Percentiles rank a stretch among this genome's conserved stretches.
Conservation (phyloP, 2,888 invertebrate genomes). For the Macaria notata region DNA sequence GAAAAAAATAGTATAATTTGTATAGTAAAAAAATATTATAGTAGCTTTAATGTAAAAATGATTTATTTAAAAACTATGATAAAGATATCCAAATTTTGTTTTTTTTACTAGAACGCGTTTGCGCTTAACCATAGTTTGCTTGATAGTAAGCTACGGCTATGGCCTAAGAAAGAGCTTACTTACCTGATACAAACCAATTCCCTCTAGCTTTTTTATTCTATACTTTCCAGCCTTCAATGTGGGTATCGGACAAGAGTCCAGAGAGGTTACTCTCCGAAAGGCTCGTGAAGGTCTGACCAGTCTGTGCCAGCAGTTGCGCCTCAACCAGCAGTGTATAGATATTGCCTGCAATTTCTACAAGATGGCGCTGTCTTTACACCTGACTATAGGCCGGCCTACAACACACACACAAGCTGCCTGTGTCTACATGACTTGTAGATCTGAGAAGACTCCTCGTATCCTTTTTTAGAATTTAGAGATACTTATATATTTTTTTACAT, state of each 20-base stretch:
- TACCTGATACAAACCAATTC: too few species aligned
- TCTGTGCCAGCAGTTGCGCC: constrained; percentile 92
- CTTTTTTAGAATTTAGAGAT: constrained; percentile 59
- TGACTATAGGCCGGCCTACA: constrained; percentile 95
- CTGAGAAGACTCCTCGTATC: constrained; percentile 97
- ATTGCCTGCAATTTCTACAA: constrained; percentile 97
- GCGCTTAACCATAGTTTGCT: too few species aligned
- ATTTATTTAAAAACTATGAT: too few species aligned
- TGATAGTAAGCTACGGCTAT: too few species aligned
- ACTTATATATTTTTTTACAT: too few species aligned
- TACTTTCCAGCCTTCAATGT: constrained; percentile 86
- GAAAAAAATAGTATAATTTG: too few species aligned
- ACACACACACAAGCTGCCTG: constrained; percentile 97
- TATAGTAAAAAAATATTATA: too few species aligned
- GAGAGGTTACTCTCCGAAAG: constrained; percentile 95
- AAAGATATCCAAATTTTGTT: too few species aligned
- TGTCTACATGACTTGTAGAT: constrained; percentile 97
- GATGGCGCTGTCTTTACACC: constrained; percentile 90
- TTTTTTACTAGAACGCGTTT: too few species aligned
- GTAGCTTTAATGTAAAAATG: too few species aligned
- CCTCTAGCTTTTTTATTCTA: not conserved
- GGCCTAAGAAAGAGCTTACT: too few species aligned
- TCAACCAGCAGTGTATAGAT: constrained; percentile 96
- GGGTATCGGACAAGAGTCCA: constrained; percentile 92
- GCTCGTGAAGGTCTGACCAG: constrained; percentile 92